These are phyloP conservation scores for Melipona bicolor DNA, from an alignment of 2,888 invertebrate species.

Conservation along the genomic window DNA sequence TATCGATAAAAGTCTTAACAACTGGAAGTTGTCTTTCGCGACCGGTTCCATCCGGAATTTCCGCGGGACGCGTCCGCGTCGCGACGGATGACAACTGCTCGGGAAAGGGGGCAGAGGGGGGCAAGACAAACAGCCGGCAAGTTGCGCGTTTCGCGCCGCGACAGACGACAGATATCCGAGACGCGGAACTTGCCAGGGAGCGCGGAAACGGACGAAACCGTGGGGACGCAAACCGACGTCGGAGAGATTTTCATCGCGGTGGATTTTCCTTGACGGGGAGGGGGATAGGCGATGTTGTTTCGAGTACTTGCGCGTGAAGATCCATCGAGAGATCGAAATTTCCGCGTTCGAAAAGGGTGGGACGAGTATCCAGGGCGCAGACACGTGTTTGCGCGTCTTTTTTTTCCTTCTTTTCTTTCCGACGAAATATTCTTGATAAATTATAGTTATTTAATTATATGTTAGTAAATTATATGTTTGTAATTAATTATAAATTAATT, in stretches of 20 bases:
- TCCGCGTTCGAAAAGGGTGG: background rate
- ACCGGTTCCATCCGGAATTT: slow-evolving; percentile 10
- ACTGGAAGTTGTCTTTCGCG: slow-evolving; percentile 21
- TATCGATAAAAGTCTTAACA: slow-evolving; percentile 43
- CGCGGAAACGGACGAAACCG: background rate
- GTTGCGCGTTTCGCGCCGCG: slow-evolving; percentile 20
- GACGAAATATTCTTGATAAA: too few species aligned
- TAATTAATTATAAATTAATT: too few species aligned
- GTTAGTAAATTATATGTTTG: too few species aligned
- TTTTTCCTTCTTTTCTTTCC: too few species aligned
- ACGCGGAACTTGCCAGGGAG: slow-evolving; percentile 15
- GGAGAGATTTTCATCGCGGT: slow-evolving; percentile 9
- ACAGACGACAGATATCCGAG: slow-evolving; percentile 17
- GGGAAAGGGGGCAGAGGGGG: background rate
- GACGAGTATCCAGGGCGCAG: too few species aligned
- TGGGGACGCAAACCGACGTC: background rate
- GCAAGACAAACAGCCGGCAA: slow-evolving; percentile 19
- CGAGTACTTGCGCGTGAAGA: background rate
- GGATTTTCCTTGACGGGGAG: background rate
- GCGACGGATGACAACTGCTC: slow-evolving; percentile 11
- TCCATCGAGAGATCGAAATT: slow-evolving; percentile 14
- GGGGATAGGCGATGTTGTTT: background rate
- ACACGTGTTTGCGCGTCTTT: too few species aligned
- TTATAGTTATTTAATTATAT: too few species aligned
- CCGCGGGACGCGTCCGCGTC: background rate